Evolutionary conservation across 2,113 vertebrate species (phyloP).

Genomic region (Triplophysa tibetana): DNA sequence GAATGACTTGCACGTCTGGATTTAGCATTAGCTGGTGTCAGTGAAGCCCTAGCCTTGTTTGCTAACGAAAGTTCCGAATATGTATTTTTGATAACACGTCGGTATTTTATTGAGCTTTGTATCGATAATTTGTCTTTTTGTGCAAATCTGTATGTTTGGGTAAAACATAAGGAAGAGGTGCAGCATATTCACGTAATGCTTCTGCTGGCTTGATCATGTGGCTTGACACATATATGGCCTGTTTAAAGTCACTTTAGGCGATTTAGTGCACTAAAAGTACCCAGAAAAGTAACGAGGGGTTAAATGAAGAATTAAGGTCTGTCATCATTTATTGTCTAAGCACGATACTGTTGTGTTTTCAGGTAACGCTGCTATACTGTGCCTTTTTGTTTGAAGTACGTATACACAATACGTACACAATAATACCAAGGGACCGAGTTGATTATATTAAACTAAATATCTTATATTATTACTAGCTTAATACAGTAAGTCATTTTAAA

Average conservation of each 20-base stretch:
- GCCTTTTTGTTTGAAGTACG: too few species aligned
- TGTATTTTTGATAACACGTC: background rate
- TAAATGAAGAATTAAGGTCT: too few species aligned
- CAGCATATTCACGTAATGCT: background rate
- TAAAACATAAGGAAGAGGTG: constrained; percentile 13
- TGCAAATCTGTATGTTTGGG: background rate
- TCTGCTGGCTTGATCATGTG: constrained; percentile 3
- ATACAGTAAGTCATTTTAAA: background rate
- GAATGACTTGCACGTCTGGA: constrained; percentile 60
- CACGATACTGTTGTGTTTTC: too few species aligned
- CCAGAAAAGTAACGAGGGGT: background rate
- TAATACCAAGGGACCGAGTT: too few species aligned
- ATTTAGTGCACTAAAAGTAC: background rate
- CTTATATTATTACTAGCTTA: background rate
- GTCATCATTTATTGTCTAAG: too few species aligned
- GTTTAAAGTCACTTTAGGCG: background rate
- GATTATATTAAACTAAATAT: too few species aligned
- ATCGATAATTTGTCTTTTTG: background rate
- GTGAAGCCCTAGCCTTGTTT: constrained; percentile 22
- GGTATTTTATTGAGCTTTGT: background rate
- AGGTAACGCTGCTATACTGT: too few species aligned
- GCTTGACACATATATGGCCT: constrained; percentile 7
- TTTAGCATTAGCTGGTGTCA: constrained; percentile 46
- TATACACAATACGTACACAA: too few species aligned
- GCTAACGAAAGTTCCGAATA: background rate